phyloP scores from a whole-genome alignment of 1,140 invertebrate species.

The Pseudomyrmex flavicornis region DNA sequence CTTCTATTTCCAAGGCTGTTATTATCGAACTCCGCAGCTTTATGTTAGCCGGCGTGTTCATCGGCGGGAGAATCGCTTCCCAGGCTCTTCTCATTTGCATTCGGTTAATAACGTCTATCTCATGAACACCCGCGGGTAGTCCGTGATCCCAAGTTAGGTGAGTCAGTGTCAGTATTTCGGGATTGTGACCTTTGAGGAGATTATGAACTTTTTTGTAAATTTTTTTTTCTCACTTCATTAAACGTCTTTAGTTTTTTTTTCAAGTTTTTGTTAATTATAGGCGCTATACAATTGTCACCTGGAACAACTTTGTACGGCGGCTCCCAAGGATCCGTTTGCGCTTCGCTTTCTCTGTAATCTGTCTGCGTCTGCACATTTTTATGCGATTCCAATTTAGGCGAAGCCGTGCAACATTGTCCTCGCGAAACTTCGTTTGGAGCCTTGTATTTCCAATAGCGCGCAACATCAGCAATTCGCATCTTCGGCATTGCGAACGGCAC shows the following conservation, averaged over 20 bases:
- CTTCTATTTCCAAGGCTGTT: conserved; percentile 87
- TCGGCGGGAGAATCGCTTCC: conserved; percentile 86
- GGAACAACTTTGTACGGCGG: conserved; percentile 83
- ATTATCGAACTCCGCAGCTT: conserved; percentile 86
- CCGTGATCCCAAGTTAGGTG: conserved; percentile 86
- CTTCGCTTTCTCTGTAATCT: conserved; percentile 90
- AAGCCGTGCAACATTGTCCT: conserved; percentile 36
- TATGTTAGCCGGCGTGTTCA: conserved; percentile 85
- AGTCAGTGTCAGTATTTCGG: conserved; percentile 82
- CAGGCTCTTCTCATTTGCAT: conserved; percentile 86
- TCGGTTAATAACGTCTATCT: conserved; percentile 88
- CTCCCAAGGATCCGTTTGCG: conserved; percentile 92
- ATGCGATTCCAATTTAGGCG: conserved; percentile 29
- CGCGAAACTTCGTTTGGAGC: conserved; percentile 40
- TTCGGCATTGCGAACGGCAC: conserved; percentile 74
- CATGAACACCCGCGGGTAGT: conserved; percentile 87
- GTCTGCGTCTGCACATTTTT: conserved; percentile 88
- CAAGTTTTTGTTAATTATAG: conserved; percentile 1
- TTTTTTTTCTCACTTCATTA: not conserved
- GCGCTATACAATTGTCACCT: conserved; percentile 68
- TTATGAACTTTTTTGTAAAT: not conserved
- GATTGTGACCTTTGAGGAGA: conserved; percentile 75
- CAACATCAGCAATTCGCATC: conserved; percentile 65
- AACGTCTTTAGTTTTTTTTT: not conserved
- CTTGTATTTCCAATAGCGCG: conserved; percentile 65